These are phyloP conservation scores for Chrysolina haemoptera DNA, from an alignment of 2,888 invertebrate genomes.

Conservation along the genomic window DNA sequence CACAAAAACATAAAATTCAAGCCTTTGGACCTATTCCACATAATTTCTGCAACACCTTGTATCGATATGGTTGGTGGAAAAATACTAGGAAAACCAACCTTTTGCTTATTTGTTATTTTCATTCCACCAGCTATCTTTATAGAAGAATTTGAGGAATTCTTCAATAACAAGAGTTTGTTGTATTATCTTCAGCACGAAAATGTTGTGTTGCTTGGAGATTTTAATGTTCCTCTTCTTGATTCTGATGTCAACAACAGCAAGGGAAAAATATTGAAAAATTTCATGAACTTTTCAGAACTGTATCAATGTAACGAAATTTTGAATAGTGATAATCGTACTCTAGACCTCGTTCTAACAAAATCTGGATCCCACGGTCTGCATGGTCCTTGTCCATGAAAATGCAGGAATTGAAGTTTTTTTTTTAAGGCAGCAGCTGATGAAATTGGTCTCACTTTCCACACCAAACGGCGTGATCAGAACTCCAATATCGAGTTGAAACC, in stretches of 20 bases:
- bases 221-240: neutral
- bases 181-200: neutral
- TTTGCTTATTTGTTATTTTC: neutral
- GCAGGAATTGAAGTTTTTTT: too few relatives aligned
- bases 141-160: neutral
- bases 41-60: neutral
- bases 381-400: too few relatives aligned
- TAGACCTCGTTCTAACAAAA: slow-evolving; percentile 1
- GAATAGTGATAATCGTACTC: neutral
- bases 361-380: too few relatives aligned
- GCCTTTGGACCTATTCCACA: neutral
- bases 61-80: neutral
- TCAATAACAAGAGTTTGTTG: neutral
- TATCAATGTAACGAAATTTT: neutral
- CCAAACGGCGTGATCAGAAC: too few relatives aligned
- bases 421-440: too few relatives aligned
- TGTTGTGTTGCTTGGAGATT: neutral
- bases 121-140: neutral
- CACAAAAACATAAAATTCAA: neutral
- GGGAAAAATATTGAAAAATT: neutral
- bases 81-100: neutral
- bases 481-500: too few relatives aligned
- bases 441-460: too few relatives aligned
- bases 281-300: slow-evolving; percentile 4
- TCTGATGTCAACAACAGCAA: neutral